Evolutionary conservation across 2,797 vertebrate genomes (phyloP).

Genomic region (Gephyroberyx darwinii): DNA sequence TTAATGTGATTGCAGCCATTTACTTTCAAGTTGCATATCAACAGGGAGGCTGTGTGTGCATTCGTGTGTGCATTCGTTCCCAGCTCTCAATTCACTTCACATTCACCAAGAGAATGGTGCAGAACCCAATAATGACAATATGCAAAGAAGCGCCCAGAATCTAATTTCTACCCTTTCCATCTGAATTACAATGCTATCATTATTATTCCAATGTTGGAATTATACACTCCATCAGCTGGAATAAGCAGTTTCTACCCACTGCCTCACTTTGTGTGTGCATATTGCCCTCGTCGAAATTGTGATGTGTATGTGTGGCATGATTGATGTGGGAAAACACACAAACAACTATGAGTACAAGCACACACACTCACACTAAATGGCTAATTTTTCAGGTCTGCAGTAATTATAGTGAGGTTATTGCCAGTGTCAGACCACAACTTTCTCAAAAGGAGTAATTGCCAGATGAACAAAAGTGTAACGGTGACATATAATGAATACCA

Average conservation of each 20-base stretch:
- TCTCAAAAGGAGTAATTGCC: slow-evolving; percentile 25
- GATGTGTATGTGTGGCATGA: slow-evolving; percentile 17
- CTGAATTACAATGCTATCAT: slow-evolving; percentile 79
- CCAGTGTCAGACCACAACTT: slow-evolving; percentile 40
- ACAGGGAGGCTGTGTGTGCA: slow-evolving; percentile 22
- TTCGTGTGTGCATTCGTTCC: slow-evolving; percentile 11
- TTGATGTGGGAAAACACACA: slow-evolving; percentile 27
- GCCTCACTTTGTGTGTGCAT: slow-evolving; percentile 54
- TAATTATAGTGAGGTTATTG: slow-evolving; percentile 38
- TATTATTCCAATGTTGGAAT: slow-evolving; percentile 78
- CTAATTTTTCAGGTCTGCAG: slow-evolving; percentile 30
- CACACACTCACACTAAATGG: slow-evolving; percentile 37
- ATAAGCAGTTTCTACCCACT: slow-evolving; percentile 70
- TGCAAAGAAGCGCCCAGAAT: slow-evolving; percentile 68
- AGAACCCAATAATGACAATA: slow-evolving; percentile 72
- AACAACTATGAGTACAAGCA: slow-evolving; percentile 11
- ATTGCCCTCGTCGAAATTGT: slow-evolving; percentile 40
- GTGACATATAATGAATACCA: slow-evolving; percentile 27
- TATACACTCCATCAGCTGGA: slow-evolving; percentile 76
- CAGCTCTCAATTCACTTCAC: slow-evolving; percentile 66
- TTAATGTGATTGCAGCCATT: slow-evolving; percentile 63
- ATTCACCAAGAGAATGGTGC: slow-evolving; percentile 56
- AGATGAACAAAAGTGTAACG: slow-evolving; percentile 38
- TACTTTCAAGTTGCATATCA: slow-evolving; percentile 40
- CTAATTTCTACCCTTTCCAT: slow-evolving; percentile 75